phyloP scores from a whole-genome alignment of 2,888 invertebrate species.

The Noctuana brunneofusca region DNA sequence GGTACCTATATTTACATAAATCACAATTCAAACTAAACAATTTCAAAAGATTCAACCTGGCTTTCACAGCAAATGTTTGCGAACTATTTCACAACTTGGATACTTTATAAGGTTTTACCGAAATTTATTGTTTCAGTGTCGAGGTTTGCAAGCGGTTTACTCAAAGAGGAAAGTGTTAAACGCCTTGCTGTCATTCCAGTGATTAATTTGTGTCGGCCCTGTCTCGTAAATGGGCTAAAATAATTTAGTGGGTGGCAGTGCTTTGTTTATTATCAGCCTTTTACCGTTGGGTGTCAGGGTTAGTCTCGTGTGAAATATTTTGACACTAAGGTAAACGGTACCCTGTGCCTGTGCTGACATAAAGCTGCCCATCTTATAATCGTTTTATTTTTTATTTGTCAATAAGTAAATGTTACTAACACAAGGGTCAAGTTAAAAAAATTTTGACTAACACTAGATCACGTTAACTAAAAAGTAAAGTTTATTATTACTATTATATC shows the following conservation, averaged over 20 bases:
- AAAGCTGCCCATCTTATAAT: too few species aligned
- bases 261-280: conserved; percentile 69
- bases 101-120: conserved; percentile 12
- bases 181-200: conserved; percentile 74
- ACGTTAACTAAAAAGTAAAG: too few species aligned
- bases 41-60: conserved; percentile 14
- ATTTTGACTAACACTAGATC: too few species aligned
- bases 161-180: conserved; percentile 70
- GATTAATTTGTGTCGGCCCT: conserved; percentile 78
- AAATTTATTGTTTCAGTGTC: conserved; percentile 37
- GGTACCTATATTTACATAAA: too few species aligned
- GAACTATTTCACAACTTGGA: conserved; percentile 21
- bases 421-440: too few species aligned
- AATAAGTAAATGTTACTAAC: too few species aligned
- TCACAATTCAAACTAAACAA: not conserved
- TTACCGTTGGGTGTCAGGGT: conserved; percentile 53
- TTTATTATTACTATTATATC: too few species aligned
- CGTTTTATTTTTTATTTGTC: too few species aligned
- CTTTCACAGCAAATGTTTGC: conserved; percentile 15
- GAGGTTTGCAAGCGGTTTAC: conserved; percentile 40
- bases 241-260: conserved; percentile 76
- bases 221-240: conserved; percentile 78
- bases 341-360: not conserved
- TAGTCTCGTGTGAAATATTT: conserved; percentile 40
- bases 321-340: conserved; percentile 36